Evolutionary conservation across 2,113 vertebrate genomes (phyloP).

Genomic region (Sinocyclocheilus grahami): DNA sequence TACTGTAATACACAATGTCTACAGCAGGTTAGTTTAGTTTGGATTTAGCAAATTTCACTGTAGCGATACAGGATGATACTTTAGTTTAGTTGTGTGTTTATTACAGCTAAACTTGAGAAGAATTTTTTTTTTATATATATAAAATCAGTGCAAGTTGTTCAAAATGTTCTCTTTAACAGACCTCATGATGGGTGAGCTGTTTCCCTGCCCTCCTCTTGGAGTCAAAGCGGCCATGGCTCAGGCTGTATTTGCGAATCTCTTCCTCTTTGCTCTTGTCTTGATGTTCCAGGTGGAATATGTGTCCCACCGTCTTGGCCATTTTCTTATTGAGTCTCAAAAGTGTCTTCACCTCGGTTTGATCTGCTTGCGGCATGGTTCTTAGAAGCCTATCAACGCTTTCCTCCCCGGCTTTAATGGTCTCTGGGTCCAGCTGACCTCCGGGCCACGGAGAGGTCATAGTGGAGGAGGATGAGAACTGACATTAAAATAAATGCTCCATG

Average conservation of each 20-base stretch:
- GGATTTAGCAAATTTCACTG: not conserved
- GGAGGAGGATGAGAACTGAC: slow-evolving; percentile 53
- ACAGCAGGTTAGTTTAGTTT: not conserved
- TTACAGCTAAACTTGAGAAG: not conserved
- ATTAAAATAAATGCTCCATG: not conserved
- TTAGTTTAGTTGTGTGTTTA: not conserved
- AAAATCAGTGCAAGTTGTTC: not conserved
- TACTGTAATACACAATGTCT: not conserved
- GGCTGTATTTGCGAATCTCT: slow-evolving; percentile 93
- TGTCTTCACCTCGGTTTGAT: slow-evolving; percentile 81
- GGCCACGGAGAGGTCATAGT: slow-evolving; percentile 71
- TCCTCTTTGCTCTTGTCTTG: slow-evolving; percentile 87
- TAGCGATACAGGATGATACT: not conserved
- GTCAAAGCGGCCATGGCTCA: slow-evolving; percentile 93
- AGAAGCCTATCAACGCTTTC: slow-evolving; percentile 89
- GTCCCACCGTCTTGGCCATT: slow-evolving; percentile 89
- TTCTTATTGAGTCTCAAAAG: slow-evolving; percentile 94
- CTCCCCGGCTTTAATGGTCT: slow-evolving; percentile 82
- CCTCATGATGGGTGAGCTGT: slow-evolving; percentile 94
- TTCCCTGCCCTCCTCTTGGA: slow-evolving; percentile 92
- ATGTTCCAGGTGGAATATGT: slow-evolving; percentile 91
- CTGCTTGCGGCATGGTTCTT: slow-evolving; percentile 83
- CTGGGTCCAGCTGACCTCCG: slow-evolving; percentile 81
- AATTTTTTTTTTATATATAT: too few species aligned
- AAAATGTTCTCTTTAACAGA: slow-evolving; percentile 64